Evolutionary conservation across 2,888 invertebrate species (phyloP).

Genomic region (Sicus ferrugineus): DNA sequence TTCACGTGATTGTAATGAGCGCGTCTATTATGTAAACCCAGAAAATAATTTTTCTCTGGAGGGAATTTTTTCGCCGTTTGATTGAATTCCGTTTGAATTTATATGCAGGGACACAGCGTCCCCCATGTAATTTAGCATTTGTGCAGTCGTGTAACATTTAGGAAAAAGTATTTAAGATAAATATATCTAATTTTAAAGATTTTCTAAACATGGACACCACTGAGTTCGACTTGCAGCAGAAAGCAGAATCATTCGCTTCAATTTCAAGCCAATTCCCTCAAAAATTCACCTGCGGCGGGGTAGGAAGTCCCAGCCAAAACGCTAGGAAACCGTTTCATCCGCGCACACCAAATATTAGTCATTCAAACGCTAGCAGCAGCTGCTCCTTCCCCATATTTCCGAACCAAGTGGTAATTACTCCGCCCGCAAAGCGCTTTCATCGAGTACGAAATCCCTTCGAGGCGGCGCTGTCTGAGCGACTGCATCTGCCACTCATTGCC

Average conservation of each 20-base stretch:
- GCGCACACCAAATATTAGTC: slow-evolving; percentile 41
- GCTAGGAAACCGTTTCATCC: slow-evolving; percentile 46
- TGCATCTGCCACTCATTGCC: slow-evolving; percentile 71
- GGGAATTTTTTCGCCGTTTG: no score
- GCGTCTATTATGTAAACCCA: no score
- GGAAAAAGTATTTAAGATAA: no score
- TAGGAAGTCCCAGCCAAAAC: slow-evolving; percentile 18
- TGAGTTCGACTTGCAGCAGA: slow-evolving; percentile 37
- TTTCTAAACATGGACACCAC: slow-evolving; percentile 38
- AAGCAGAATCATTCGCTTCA: slow-evolving; percentile 31
- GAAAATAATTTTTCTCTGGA: no score
- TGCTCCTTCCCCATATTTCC: slow-evolving; percentile 48
- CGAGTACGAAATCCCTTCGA: slow-evolving; percentile 73
- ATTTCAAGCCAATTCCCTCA: slow-evolving; percentile 34
- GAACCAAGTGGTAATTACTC: slow-evolving; percentile 61
- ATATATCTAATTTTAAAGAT: not conserved
- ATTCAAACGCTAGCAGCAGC: slow-evolving; percentile 31
- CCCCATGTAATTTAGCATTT: no score
- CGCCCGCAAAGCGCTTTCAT: slow-evolving; percentile 68
- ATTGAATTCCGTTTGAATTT: no score
- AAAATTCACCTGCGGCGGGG: slow-evolving; percentile 7
- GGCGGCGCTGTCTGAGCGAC: slow-evolving; percentile 67
- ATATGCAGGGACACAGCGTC: no score
- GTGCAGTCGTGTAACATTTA: no score
- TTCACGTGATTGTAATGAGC: no score